Evolutionary conservation across 2,888 invertebrate genomes (phyloP).

Genomic region (Pterostichus niger): DNA sequence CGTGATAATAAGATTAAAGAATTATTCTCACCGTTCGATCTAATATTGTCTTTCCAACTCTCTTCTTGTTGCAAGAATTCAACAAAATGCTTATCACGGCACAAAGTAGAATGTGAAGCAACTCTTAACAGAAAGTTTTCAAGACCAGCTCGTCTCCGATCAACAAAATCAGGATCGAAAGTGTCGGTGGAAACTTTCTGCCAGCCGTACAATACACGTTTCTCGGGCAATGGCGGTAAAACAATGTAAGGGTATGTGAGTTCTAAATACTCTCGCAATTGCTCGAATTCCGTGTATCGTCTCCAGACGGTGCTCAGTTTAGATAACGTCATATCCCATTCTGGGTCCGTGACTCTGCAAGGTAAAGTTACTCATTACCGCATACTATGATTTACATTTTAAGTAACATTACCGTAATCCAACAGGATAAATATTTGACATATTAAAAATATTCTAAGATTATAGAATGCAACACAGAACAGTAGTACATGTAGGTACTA

Average conservation of each 20-base stretch:
- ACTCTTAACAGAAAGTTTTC: conserved; percentile 89
- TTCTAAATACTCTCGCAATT: conserved; percentile 87
- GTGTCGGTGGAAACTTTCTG: conserved; percentile 88
- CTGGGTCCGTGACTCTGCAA: conserved; percentile 83
- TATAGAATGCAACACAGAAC: conserved; percentile 60
- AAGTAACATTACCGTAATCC: conserved; percentile 66
- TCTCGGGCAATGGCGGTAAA: conserved; percentile 90
- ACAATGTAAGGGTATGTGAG: conserved; percentile 89
- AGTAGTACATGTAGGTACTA: conserved; percentile 61
- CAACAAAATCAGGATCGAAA: conserved; percentile 91
- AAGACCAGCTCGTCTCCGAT: conserved; percentile 88
- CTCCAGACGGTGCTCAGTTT: conserved; percentile 87
- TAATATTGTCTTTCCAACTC: conserved; percentile 88
- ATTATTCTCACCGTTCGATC: conserved; percentile 82
- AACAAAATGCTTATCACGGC: conserved; percentile 87
- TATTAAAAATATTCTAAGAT: conserved; percentile 65
- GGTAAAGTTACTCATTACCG: conserved; percentile 64
- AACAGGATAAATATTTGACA: conserved; percentile 67
- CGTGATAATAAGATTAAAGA: too few species aligned
- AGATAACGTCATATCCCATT: conserved; percentile 81
- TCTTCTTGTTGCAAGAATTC: conserved; percentile 89
- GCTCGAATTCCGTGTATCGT: conserved; percentile 91
- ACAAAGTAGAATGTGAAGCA: conserved; percentile 86
- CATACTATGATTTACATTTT: conserved; percentile 59
- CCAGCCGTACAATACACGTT: conserved; percentile 88